These are phyloP conservation scores for Callipepla californica DNA, from an alignment of 2,113 vertebrate species.

Conservation along the genomic window DNA sequence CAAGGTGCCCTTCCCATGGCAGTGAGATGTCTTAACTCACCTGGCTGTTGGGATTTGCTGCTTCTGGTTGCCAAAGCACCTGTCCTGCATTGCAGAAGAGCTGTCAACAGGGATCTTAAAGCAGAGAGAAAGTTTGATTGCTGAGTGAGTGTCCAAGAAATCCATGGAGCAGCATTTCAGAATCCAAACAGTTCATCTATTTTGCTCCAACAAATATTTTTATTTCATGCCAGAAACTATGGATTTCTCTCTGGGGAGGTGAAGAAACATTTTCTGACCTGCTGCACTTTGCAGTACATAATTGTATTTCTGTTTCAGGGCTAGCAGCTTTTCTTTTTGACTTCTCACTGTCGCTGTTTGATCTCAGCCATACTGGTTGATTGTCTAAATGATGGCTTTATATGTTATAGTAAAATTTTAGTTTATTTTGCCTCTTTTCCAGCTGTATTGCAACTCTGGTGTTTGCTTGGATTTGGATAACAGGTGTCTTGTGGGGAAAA, in stretches of 20 bases:
- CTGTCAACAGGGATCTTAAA: neutral
- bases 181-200: neutral
- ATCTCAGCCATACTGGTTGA: conserved; percentile 1
- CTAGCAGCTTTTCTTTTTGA: conserved; percentile 42
- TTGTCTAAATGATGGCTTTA: conserved; percentile 36
- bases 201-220: neutral
- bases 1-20: neutral
- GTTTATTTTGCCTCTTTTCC: conserved; percentile 44
- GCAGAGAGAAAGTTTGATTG: neutral
- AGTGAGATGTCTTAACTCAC: neutral
- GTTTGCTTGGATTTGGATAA: conserved; percentile 62
- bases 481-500: conserved; percentile 9
- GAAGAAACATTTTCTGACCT: conserved; percentile 7
- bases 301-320: neutral
- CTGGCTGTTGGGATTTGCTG: neutral
- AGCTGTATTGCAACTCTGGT: conserved; percentile 48
- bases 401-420: conserved; percentile 26
- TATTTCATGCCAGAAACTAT: neutral
- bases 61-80: neutral
- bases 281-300: neutral
- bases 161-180: neutral
- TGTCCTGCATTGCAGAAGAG: neutral
- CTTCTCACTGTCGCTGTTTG: conserved; percentile 33
- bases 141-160: neutral
- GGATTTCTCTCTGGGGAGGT: neutral